Evolutionary conservation across 2,113 vertebrate genomes (phyloP), one percentile per base, ranked within the genome.

Genomic region (Elgaria multicarinata): DNA sequence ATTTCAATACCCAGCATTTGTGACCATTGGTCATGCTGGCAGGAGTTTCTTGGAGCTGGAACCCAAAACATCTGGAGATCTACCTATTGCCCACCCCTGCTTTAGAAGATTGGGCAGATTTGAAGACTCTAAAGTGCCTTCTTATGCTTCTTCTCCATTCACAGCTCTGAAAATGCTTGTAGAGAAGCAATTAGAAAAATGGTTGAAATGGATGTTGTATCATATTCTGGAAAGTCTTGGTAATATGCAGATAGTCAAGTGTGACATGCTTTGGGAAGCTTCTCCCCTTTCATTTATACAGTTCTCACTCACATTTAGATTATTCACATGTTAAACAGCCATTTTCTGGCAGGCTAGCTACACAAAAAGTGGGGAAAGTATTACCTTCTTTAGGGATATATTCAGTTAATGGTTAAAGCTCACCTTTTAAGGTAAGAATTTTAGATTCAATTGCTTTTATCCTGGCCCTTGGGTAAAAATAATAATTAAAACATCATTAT

Each of bases 91-190:
- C 20, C 16, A 62, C 58, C 58, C 58, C 58, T 20, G 64, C 46
- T 71, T 79, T 58, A 74, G 13, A 74, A 72, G 31, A 74, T 9
- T 46, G 36, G 26, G 39, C 64, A 79, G 28, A 18, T 74, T 44
- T 58, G 16, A 62, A 82, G 28, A 26, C 5, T 76, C 24, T 28
- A 39, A 44, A 24, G n/a, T 55, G 9, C 67, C n/a, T 72, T 85
- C 28, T 72, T 53, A 53, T 71, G 39, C 2, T 4, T 18, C 3
- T 50, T 20, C 10, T 12, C 74, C 36, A 6, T 53, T 22, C 39
- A 86, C 36, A 80, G 66, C 26, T 67, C 33, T 79, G 58, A 66
- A 79, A 87, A 79, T 88, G 75, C 58, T 67, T 87, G 53, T 76
- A 64, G 53, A 62, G 33, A 62, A 50, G 42, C 18, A 42, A 22